These are phyloP conservation scores for Monochamus alternatus DNA, from an alignment of 2,888 invertebrate genomes.

Conservation along the genomic window DNA sequence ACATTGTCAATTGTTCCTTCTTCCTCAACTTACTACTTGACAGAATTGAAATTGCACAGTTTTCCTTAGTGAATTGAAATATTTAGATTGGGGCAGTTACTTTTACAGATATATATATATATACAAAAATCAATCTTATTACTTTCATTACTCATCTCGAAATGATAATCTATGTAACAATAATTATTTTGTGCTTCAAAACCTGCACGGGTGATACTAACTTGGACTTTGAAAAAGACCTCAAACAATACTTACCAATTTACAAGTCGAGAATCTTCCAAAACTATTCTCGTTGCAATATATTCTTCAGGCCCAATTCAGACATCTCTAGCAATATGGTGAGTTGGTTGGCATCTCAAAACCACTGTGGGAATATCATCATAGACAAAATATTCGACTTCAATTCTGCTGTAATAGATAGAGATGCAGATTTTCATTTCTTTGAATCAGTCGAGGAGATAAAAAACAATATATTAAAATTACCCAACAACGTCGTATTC, in stretches of 20 bases:
- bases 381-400: neutral
- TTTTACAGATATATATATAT: no score
- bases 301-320: no score
- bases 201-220: neutral
- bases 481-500: neutral
- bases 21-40: no score
- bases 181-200: neutral
- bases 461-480: neutral
- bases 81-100: no score
- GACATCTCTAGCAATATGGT: no score
- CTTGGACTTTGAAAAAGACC: neutral
- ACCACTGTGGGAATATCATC: constrained; percentile 3
- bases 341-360: neutral
- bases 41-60: no score
- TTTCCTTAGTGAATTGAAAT: no score
- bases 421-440: neutral
- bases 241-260: neutral
- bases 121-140: no score
- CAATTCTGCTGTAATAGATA: neutral
- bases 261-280: neutral
- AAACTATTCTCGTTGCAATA: no score
- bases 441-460: neutral
- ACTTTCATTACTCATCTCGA: no score
- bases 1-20: no score
- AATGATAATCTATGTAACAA: neutral